Evolutionary conservation across 1,140 invertebrate genomes (phyloP).

Genomic region (Camponotus pennsylvanicus): DNA sequence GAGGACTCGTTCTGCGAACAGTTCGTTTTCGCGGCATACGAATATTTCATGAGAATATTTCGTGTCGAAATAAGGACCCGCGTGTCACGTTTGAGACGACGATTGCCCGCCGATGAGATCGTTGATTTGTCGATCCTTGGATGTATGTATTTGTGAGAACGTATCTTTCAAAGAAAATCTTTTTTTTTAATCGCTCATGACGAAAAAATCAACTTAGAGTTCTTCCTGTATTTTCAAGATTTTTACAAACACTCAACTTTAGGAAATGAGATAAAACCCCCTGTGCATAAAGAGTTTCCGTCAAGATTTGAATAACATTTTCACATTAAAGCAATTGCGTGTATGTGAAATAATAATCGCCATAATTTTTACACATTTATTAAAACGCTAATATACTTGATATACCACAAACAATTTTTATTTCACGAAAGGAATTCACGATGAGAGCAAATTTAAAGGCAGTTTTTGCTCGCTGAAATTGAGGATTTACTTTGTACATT

Average conservation of each 20-base stretch:
- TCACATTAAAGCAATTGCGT: not conserved
- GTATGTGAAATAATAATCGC: not conserved
- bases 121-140: not conserved
- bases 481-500: slow-evolving; percentile 41
- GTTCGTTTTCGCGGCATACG: slow-evolving; percentile 8
- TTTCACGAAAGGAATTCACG: not conserved
- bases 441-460: not conserved
- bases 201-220: not conserved
- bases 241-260: not conserved
- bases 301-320: not conserved
- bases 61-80: not conserved
- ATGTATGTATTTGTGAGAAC: not conserved
- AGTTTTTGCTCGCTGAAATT: slow-evolving; percentile 16
- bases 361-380: not conserved
- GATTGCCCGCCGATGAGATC: slow-evolving; percentile 22
- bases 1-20: not conserved
- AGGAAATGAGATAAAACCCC: not conserved
- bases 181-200: not conserved
- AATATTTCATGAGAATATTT: slow-evolving; percentile 60
- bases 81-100: slow-evolving; percentile 5
- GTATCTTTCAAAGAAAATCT: not conserved
- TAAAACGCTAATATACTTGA: not conserved
- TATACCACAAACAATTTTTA: not conserved
- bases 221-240: not conserved
- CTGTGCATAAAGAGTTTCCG: not conserved